Evolutionary conservation across 2,113 vertebrate genomes (phyloP), one percentile per base, ranked within the genome.

Genomic region (Larimichthys crocea): DNA sequence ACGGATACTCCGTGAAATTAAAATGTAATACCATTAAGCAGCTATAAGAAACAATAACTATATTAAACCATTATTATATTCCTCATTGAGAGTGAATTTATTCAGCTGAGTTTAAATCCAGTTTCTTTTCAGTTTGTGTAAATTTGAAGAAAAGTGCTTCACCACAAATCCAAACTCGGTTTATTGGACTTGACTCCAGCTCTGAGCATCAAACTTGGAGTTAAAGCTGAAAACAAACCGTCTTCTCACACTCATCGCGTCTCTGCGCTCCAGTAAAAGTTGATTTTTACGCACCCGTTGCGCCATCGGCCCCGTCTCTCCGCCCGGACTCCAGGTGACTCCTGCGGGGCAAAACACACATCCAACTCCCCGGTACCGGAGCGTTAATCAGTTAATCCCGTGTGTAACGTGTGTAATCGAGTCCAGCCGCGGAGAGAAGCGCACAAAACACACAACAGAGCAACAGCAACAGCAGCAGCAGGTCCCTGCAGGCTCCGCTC

Each of bases 241-340:
- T 69, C 48, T 22, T 29, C 29, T 12, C 44, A 14, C 44, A 14
- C 44, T 46, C 52, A 3, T 49, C 44, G 1, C 9, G 29, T 22
- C 60, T n/a, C 48, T 6, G 46, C 17, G 48, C 55, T 49, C 20
- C 0, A 8, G 35, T 12, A 88, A 95, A 92, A 89, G 82, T 92
- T 92, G 84, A n/a, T 83, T 85, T 92, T 95, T 96, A 98, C 97
- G 90, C 96, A 99, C 97, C 97, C 97, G 96, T 96, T 98, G 97
- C 95, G 97, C 97, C 97, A 99, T 99, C 96, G 94, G 95, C 94
- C 95, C 95, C 95, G 90, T 94, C 95, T 86, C 74, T 79, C 53
- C 88, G 76, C 88, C 81, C 95, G 94, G 96, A 95, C 95, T 97
- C 96, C 95, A 94, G 95, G 92, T 94, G 95, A 95, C 95, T 95